These are phyloP conservation scores for Phasianus colchicus DNA, from an alignment of 2,113 vertebrate genomes.

Conservation along the genomic window DNA sequence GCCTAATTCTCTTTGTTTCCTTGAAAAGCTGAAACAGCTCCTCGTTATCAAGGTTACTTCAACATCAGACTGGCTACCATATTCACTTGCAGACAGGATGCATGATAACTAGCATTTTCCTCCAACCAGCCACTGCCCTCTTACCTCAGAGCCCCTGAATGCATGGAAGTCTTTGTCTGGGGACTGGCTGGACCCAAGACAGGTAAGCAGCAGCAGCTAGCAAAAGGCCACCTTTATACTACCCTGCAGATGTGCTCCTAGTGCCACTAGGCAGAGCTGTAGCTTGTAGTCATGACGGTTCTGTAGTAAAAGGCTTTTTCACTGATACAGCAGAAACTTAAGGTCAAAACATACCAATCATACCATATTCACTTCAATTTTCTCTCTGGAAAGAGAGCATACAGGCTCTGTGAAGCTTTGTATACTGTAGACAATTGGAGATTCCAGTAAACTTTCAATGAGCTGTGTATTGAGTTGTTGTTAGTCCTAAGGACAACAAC, in stretches of 20 bases:
- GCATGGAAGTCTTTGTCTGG: not conserved
- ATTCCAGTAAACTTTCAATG: slow-evolving; percentile 43
- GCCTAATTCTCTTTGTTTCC: not conserved
- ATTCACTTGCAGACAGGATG: not conserved
- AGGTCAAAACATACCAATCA: slow-evolving; percentile 13
- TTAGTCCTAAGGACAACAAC: slow-evolving; percentile 55
- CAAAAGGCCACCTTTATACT: not conserved
- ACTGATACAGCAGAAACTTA: not conserved
- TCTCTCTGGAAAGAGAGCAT: slow-evolving; percentile 25
- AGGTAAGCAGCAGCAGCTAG: not conserved
- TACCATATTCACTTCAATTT: not conserved
- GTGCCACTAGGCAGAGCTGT: not conserved
- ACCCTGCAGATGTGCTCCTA: not conserved
- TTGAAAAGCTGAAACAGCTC: not conserved
- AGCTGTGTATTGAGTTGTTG: slow-evolving; percentile 34
- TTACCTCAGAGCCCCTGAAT: not conserved
- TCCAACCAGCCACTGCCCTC: not conserved
- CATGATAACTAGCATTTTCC: not conserved
- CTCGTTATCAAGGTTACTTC: not conserved
- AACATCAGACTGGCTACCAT: not conserved
- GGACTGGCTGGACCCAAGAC: not conserved
- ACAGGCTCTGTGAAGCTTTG: slow-evolving; percentile 17
- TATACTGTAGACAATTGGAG: slow-evolving; percentile 19
- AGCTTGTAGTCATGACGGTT: not conserved
- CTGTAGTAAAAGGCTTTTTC: slow-evolving; percentile 10